Base-by-base conservation (phyloP, 2,888 invertebrate genomes). In the Mesorhabditis spiculigera region DNA sequence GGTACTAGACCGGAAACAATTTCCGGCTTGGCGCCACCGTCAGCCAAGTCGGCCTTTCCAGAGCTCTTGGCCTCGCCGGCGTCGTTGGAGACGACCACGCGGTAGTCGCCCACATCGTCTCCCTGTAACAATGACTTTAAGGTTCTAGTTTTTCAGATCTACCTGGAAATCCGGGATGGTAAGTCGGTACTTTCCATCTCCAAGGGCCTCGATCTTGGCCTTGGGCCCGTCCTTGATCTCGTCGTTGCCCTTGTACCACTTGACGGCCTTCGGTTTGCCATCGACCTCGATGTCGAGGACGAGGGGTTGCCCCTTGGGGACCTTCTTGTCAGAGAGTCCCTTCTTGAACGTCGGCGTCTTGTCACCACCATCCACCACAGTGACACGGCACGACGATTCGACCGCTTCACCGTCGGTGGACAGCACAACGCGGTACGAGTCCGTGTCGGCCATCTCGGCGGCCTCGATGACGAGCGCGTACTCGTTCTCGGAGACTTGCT, bases 341-440 rank as follows among this genome's bases (percentile, higher is more conserved):
- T 81, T 81, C 62, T 74, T 77, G 75, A 82, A 78, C 6, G 71
- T 71, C n/a, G 79, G 81, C 43, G 96, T 97, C 87, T 91, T 90
- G 8, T 97, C 97, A 0, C 92, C 93, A 88, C 95, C 95, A 58
- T 92, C 90, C 68, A 93, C 78, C 45, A 89, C 86, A 65, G 86
- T 86, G 66, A 89, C 81, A 58, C 85, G 78, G 4, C 81, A 80
- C 0, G 78, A 75, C 5, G 80, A 79, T 65, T 84, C 84, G 10
- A 84, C 79, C 5, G 79, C 78, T 43, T 77, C 73, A 4, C 80
- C 74, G 16, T 81, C 83, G 43, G 77, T 83, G 6, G 80, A 79
- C 16, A 83, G 77, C 42, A 83, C 82, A 61, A 83, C 83, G 4
- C 81, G 75, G 69, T 81, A 81, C 41, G 71, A 70, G 61, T 78